Evolutionary conservation across 2,797 vertebrate species (phyloP).

Genomic region (Yasuhikotakia modesta): DNA sequence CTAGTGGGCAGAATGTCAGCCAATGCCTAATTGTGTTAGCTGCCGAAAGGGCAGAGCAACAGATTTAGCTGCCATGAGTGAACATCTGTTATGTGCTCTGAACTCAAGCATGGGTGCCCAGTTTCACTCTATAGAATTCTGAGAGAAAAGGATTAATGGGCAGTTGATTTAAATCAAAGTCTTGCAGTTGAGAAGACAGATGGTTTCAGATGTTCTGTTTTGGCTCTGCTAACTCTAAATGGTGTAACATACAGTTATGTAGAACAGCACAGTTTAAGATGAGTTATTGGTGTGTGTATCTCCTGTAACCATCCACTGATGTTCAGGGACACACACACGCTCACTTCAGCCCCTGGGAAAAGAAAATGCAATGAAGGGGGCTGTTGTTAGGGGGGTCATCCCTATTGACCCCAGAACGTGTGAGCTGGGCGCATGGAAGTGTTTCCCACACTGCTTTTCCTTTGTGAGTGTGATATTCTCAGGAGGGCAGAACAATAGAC

Average conservation of each 20-base stretch:
- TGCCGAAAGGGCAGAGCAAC: slow-evolving; percentile 23
- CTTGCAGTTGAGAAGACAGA: slow-evolving; percentile 40
- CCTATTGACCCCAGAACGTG: slow-evolving; percentile 73
- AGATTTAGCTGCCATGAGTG: slow-evolving; percentile 13
- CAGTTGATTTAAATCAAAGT: slow-evolving; percentile 37
- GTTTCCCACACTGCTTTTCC: slow-evolving; percentile 87
- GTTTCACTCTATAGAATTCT: slow-evolving; percentile 23
- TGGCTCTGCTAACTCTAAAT: background rate
- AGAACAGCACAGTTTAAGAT: background rate
- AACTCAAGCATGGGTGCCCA: slow-evolving; percentile 37
- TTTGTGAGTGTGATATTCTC: slow-evolving; percentile 79
- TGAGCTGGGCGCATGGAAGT: slow-evolving; percentile 80
- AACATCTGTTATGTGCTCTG: slow-evolving; percentile 38
- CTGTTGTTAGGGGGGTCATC: slow-evolving; percentile 72
- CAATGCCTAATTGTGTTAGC: slow-evolving; percentile 38
- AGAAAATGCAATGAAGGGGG: slow-evolving; percentile 69
- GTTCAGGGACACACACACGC: slow-evolving; percentile 37
- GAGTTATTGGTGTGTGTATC: background rate
- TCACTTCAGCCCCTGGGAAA: slow-evolving; percentile 59
- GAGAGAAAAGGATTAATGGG: slow-evolving; percentile 24
- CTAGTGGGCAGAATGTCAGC: slow-evolving; percentile 23
- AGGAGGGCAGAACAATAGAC: slow-evolving; percentile 75
- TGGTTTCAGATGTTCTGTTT: slow-evolving; percentile 38
- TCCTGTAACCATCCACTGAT: slow-evolving; percentile 44
- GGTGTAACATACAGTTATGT: background rate